Base-by-base conservation (phyloP, 2,113 vertebrate genomes). In the Clarias magur region DNA sequence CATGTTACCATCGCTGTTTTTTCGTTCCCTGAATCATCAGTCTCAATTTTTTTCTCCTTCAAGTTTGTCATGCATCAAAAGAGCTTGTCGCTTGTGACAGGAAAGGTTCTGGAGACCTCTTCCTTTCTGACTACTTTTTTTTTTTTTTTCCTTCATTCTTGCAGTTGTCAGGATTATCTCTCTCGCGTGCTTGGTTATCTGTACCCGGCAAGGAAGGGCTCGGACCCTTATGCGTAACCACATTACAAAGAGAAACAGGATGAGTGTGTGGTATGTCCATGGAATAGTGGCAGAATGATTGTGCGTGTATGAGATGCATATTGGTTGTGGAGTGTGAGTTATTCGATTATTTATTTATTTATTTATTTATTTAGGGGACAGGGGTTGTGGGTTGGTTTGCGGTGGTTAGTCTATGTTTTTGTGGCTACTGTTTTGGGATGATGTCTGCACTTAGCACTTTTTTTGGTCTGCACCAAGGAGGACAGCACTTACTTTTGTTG, bases 131-230 rank as follows among this genome's bases (percentile, higher is more conserved):
- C 25, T 57, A 57, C 88, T 89, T 34, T 34, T 34, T 92, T 92
- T 93, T 87, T 87, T 89, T 93, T 92, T 93, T 88, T 86, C 86
- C 90, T 87, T 16, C 62, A 16, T 88, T 88, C 90, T 91, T 90
- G 34, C 54, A 79, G 60, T 76, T 79, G 82, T 75, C 56, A 17
- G 53, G 85, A 82, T 94, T 93, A 88, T 91, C 93, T 93, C 92
- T 93, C 91, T 92, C 92, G 92, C 93, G 93, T 94, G 94, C 92
- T 92, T 94, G 48, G 48, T 48, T 93, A 94, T 94, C 94, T 95
- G 17, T 82, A 90, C 89, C 62, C 87, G 93, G 91, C 87, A 87
- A 87, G 91, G 42, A 30, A 88, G 88, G 88, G 85, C 82, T 86
- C 92, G 91, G 92, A 93, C 93, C 94, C 94, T 94, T 91, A 93